phyloP scores from a whole-genome alignment of 2,888 invertebrate species.

The Idaea aversata region DNA sequence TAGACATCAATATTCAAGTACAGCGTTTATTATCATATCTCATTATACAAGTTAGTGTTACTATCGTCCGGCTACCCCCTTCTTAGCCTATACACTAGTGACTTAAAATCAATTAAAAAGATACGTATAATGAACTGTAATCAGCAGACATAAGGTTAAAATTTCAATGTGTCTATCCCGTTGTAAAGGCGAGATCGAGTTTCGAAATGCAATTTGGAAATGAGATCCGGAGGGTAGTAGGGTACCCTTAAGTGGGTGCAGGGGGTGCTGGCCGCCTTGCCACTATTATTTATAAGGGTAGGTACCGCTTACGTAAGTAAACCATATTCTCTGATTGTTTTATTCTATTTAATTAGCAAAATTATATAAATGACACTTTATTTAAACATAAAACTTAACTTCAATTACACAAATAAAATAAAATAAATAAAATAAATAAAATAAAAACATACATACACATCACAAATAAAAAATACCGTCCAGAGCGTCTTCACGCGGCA shows the following conservation, averaged over 20 bases:
- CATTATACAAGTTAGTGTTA: conserved; percentile 80
- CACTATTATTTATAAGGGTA: conserved; percentile 80
- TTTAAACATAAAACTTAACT: no score
- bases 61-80: conserved; percentile 61
- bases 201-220: conserved; percentile 79
- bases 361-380: no score
- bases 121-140: conserved; percentile 40
- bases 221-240: conserved; percentile 75
- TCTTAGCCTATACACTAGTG: conserved; percentile 72
- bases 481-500: no score
- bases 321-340: conserved; percentile 64
- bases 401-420: no score
- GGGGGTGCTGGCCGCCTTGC: conserved; percentile 66
- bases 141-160: conserved; percentile 23
- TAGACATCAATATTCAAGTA: conserved; percentile 77
- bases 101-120: conserved; percentile 48
- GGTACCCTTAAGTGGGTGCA: conserved; percentile 62
- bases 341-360: conserved; percentile 58
- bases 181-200: conserved; percentile 75
- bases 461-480: no score
- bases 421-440: no score
- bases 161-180: conserved; percentile 36
- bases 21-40: conserved; percentile 80
- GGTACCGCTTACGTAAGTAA: conserved; percentile 59
- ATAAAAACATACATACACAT: no score